Evolutionary conservation across 2,113 vertebrate species (phyloP).

Genomic region (Lasiurus borealis): DNA sequence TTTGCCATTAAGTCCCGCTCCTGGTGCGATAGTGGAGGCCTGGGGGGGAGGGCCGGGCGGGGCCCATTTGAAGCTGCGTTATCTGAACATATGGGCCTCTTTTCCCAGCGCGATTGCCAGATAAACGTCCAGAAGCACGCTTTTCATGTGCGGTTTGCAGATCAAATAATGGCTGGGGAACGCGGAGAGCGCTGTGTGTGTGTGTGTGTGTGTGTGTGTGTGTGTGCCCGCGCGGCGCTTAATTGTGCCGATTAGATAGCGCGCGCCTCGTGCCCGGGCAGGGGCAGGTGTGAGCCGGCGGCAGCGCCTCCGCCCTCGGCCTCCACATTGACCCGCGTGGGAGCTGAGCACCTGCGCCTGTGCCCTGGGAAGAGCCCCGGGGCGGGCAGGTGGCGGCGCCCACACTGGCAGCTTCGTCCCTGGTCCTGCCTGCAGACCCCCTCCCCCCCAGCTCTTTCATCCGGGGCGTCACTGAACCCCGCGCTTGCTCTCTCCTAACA

Average conservation of each 20-base stretch:
- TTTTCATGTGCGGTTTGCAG: slow-evolving; percentile 70
- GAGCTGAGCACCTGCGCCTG: slow-evolving; percentile 84
- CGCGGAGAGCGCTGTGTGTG: slow-evolving; percentile 74
- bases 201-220: no score
- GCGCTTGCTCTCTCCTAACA: slow-evolving; percentile 81
- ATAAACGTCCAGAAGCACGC: slow-evolving; percentile 66
- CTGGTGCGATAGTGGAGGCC: background rate
- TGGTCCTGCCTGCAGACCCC: background rate
- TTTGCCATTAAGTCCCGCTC: slow-evolving; percentile 66
- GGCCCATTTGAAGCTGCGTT: slow-evolving; percentile 5
- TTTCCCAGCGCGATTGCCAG: slow-evolving; percentile 67
- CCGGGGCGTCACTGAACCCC: background rate
- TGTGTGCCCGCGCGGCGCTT: slow-evolving; percentile 62
- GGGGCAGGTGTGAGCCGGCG: slow-evolving; percentile 58
- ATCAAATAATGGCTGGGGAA: slow-evolving; percentile 63
- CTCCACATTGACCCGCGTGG: slow-evolving; percentile 79
- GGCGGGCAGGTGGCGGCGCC: background rate
- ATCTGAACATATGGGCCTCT: slow-evolving; percentile 55
- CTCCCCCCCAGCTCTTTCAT: fast-evolving
- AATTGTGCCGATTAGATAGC: slow-evolving; percentile 82
- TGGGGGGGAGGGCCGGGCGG: background rate
- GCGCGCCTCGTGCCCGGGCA: slow-evolving; percentile 59
- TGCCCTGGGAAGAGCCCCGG: background rate
- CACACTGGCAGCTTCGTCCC: background rate
- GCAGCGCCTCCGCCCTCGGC: background rate